Evolutionary conservation across 2,888 invertebrate species (phyloP), one percentile per base, ranked within the genome.

Genomic region (Uloborus plumipes): DNA sequence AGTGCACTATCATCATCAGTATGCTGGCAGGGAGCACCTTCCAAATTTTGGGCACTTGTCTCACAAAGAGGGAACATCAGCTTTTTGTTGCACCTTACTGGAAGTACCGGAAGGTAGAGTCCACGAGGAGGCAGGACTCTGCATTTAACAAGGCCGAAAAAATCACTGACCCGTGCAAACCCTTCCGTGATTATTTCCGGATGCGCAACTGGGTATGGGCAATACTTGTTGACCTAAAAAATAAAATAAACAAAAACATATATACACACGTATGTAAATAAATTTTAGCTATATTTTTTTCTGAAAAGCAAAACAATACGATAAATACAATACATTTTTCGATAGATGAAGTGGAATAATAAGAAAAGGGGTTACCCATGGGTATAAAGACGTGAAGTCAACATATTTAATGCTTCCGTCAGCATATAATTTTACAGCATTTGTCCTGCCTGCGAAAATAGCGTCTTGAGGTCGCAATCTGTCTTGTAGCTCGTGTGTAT

Each of bases 21-120:
- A 14, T 65, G 65, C 11, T 2, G 15, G n/a, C 65, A 65, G 7
- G n/a, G 16, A n/a, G 3, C 49, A 11, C 47, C 47, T 18, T 49
- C 13, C 18, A 49, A 4, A 18, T 49, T n/a, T 11, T 49, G 0
- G 0, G 49, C 15, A 7, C 16, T 4, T 3, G 22, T 65, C n/a
- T 18, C 47, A 18, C 65, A 47, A 7, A 65, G 14, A 15, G 65
- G 65, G n/a, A 49, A 47, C 18, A 65, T 65, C 47, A 7, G 18
- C 11, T 65, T 65, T 7, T 65, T 59, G 20, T 22, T 39, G n/a
- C 49, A 49, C 1, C 65, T 15, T n/a, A 47, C 39, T 4, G 65
- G 65, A n/a, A 65, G 65, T 20, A 65, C 65, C 0, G 65, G 49
- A 11, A 65, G 31, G n/a, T 65, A 65, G 13, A 65, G 65, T 7